Percentiles rank a stretch among this genome's conserved stretches.
These are phyloP conservation scores for Pocillopora damicornis DNA, from an alignment of 64 coral and sea anemone genomes.

Conservation along the genomic window DNA sequence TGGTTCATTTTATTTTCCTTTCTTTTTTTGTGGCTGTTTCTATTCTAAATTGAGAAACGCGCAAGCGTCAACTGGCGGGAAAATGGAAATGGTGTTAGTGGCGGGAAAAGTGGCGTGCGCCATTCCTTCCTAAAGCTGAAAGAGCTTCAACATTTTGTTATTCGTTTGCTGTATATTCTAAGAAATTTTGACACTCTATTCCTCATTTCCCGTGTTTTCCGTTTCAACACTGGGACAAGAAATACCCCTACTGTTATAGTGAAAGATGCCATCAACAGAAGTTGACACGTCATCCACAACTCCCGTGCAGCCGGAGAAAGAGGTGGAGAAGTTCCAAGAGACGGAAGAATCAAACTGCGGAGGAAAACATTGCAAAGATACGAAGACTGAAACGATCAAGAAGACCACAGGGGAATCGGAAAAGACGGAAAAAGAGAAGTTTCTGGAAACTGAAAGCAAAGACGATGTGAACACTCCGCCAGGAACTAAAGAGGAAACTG, in stretches of 20 bases:
- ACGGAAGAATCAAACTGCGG: neutral
- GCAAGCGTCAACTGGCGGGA: slow-evolving; percentile 4
- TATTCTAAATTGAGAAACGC: neutral
- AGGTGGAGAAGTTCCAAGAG: slow-evolving; percentile 15
- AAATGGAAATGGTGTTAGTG: neutral
- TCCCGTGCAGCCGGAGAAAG: neutral
- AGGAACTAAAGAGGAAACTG: neutral
- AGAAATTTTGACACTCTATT: too few species aligned
- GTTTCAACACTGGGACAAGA: too few species aligned
- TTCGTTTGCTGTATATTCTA: neutral
- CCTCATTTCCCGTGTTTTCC: neutral
- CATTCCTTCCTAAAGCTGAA: neutral
- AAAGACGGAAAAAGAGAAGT: slow-evolving; percentile 29
- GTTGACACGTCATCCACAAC: slow-evolving; percentile 7
- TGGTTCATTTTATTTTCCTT: too few species aligned
- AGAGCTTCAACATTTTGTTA: neutral
- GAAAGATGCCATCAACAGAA: slow-evolving; percentile 24
- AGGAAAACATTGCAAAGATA: slow-evolving; percentile 12
- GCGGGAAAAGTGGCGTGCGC: slow-evolving; percentile 8
- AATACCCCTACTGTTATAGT: too few species aligned
- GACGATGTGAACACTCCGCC: neutral
- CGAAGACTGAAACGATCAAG: neutral
- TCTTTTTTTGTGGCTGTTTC: too few species aligned
- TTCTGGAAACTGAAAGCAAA: slow-evolving; percentile 9
- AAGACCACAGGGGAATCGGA: neutral